A percentile compares a stretch with the other conserved stretches of the same genome.
These are phyloP conservation scores for Sminthurides aquaticus DNA, from an alignment of 2,888 invertebrate species.

Conservation along the genomic window DNA sequence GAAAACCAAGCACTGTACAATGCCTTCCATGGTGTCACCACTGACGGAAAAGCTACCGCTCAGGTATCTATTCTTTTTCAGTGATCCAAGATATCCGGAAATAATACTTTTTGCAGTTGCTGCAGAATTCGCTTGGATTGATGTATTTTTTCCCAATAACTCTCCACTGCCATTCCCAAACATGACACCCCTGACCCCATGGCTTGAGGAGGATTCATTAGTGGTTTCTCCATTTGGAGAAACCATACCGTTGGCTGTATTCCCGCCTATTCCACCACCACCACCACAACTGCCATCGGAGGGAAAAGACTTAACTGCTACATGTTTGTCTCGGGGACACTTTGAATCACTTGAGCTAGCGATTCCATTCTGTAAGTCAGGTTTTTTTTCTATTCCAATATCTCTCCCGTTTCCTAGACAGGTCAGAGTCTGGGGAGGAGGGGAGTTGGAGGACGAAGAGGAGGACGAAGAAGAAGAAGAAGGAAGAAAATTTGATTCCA, in stretches of 20 bases:
- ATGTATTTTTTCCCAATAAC: neutral
- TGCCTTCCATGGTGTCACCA: conserved; percentile 87
- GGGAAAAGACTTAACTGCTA: neutral
- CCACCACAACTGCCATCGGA: no score
- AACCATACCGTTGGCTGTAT: neutral
- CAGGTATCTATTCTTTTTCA: conserved; percentile 58
- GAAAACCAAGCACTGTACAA: conserved; percentile 85
- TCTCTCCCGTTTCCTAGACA: neutral
- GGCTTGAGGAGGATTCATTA: neutral
- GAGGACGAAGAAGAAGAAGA: neutral
- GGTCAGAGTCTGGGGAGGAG: neutral
- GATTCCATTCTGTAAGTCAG: neutral
- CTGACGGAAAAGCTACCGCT: conserved; percentile 82
- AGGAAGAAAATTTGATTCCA: neutral
- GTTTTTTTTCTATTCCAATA: neutral
- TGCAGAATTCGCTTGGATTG: neutral
- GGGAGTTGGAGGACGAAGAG: neutral
- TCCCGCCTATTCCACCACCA: neutral
- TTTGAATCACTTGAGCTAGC: neutral
- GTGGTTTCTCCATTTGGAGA: neutral
- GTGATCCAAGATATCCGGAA: conserved; percentile 39
- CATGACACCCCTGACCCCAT: neutral
- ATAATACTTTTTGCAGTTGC: conserved; percentile 22
- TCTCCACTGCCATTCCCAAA: conserved; percentile 1
- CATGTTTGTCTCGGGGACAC: neutral